These are phyloP conservation scores for Leptarthrus brevirostris DNA, from an alignment of 2,888 invertebrate species.

Conservation along the genomic window DNA sequence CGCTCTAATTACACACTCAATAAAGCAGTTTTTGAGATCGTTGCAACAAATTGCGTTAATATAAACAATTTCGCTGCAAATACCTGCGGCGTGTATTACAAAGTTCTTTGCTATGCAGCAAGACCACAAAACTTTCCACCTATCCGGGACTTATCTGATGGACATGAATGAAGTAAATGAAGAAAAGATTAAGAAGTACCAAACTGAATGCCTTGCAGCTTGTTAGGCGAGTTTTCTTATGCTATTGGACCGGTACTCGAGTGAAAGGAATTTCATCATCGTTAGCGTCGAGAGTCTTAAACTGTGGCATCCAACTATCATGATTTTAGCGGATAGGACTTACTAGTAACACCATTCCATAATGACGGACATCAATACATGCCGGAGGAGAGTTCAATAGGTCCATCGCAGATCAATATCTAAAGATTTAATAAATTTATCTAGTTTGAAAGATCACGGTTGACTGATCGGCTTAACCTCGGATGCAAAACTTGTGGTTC, in stretches of 20 bases:
- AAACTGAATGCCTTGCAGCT: not conserved
- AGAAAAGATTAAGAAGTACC: not conserved
- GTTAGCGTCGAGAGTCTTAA: not conserved
- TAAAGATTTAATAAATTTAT: not conserved
- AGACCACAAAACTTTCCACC: not conserved
- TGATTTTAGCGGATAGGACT: not conserved
- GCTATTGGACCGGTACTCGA: not conserved
- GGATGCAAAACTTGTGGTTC: no score
- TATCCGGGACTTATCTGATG: not conserved
- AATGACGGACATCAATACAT: not conserved
- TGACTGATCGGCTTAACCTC: not conserved
- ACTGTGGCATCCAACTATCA: not conserved
- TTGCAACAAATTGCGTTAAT: not conserved
- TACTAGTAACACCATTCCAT: not conserved
- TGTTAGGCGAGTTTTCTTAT: not conserved
- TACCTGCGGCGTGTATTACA: not conserved
- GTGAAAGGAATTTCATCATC: constrained; percentile 13
- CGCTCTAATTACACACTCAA: not conserved
- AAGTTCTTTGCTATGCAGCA: not conserved
- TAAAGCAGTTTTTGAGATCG: not conserved
- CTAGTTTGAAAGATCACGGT: not conserved
- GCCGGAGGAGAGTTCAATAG: not conserved
- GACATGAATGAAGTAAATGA: not conserved
- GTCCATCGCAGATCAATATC: not conserved
- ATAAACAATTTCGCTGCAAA: not conserved